A percentile compares a stretch with the other conserved stretches of the same genome.
Conservation (phyloP, 2,113 vertebrate genomes). For the Antechinus flavipes region DNA sequence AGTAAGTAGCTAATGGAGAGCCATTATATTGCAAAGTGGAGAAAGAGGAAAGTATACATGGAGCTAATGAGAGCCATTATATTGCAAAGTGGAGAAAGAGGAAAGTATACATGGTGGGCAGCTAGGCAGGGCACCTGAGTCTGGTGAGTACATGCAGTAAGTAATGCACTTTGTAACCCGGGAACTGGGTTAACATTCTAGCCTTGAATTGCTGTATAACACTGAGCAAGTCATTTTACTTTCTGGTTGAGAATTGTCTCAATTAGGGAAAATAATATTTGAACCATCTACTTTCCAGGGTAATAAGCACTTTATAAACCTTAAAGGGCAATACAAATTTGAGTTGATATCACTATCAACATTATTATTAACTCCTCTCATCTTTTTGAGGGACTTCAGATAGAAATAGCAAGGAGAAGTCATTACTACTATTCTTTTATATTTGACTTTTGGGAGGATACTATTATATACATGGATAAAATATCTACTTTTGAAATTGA, state of each 20-base stretch:
- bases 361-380: background rate
- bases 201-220: background rate
- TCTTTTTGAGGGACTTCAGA: background rate
- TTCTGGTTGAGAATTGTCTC: background rate
- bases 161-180: background rate
- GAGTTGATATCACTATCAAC: background rate
- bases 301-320: background rate
- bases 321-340: background rate
- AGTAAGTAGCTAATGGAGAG: background rate
- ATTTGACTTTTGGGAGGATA: background rate
- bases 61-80: background rate
- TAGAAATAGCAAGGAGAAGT: background rate
- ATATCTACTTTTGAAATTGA: background rate
- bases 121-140: background rate
- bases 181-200: background rate
- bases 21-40: background rate
- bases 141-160: background rate
- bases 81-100: background rate
- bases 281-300: background rate
- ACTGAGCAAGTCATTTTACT: background rate
- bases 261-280: background rate
- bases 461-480: background rate
- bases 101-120: background rate
- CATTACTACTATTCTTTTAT: background rate
- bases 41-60: background rate